Evolutionary conservation across 2,797 vertebrate genomes (phyloP).

Genomic region (Lepilemur ruficaudatus): DNA sequence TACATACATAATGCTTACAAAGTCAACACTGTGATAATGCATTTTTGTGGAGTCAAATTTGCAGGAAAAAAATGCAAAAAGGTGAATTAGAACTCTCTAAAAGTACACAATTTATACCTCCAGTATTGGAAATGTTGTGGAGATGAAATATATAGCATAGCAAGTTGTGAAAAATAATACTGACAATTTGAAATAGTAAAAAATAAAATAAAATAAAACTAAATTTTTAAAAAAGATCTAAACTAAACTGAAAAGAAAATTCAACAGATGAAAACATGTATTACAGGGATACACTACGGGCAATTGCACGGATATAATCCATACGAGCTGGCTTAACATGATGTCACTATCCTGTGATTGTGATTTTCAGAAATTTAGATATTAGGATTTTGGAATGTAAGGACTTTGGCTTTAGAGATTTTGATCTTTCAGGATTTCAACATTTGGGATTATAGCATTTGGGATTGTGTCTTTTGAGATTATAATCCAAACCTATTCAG

Average conservation of each 20-base stretch:
- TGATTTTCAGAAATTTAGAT: background rate
- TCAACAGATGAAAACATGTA: background rate
- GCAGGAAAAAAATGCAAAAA: background rate
- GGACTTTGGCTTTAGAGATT: background rate
- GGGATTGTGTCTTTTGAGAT: background rate
- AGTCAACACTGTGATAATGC: background rate
- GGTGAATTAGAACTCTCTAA: background rate
- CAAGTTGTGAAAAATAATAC: background rate
- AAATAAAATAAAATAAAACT: background rate
- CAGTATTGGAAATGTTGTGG: background rate
- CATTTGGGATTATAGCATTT: background rate
- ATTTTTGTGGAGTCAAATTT: background rate
- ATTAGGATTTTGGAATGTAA: background rate
- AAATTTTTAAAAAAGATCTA: background rate
- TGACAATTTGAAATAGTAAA: background rate
- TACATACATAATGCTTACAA: background rate
- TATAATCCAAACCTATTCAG: background rate
- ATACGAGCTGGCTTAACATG: background rate
- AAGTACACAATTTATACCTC: background rate
- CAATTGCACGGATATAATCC: background rate
- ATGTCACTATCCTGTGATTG: background rate
- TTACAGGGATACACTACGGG: background rate
- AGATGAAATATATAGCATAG: background rate
- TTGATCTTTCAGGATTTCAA: background rate
- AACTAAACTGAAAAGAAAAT: background rate